Base-by-base conservation (phyloP, 2,888 invertebrate species). In the Andrena hattorfiana region DNA sequence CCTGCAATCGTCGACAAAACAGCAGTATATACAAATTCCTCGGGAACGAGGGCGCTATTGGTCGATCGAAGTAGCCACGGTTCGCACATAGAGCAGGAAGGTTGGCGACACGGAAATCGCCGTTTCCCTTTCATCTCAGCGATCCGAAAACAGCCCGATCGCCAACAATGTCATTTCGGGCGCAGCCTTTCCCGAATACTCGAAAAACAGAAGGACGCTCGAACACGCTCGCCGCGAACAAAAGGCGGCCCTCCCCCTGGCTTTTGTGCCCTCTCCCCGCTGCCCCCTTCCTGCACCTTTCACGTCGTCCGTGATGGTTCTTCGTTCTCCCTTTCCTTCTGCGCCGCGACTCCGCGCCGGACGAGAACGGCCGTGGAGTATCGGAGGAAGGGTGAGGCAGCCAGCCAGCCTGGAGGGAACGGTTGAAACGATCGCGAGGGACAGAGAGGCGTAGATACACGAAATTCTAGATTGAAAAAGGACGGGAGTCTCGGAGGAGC, bases 191-290 rank as follows among this genome's bases (percentile, higher is more conserved):
- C 30, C 70, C 54, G 54, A 77, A 83, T 79, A 60, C 70, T 79
- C 67, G 76, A 70, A 75, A 78, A 77, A 74, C 71, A 75, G 80
- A 75, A 74, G 77, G 79, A 84, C 77, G 77, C 79, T 83, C 71
- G 77, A 84, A 74, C 76, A 48, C 74, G 60, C 60, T 56, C 56
- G 23, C 23, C 51, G 26, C 56, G 70, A 68, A 84, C 84, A 84
- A 84, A 82, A 75, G 81, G 30, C 69, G 64, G 64, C 56, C 60
- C 60, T 32, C 42, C 68, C 32, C 69, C 49, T 10, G 48, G 26
- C 70, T 66, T 76, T 76, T 80, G 51, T 79, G 13, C 20, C 8
- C 5, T 48, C n/a, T 3, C n/a, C 42, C 32, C 20, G n/a, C 60
- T 5, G 7, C 23, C n/a, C 60, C 35, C 2, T 13, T 51, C 32